Evolutionary conservation across 2,113 vertebrate species (phyloP), one percentile per base, ranked within the genome.

Genomic region (Xenus cinereus): DNA sequence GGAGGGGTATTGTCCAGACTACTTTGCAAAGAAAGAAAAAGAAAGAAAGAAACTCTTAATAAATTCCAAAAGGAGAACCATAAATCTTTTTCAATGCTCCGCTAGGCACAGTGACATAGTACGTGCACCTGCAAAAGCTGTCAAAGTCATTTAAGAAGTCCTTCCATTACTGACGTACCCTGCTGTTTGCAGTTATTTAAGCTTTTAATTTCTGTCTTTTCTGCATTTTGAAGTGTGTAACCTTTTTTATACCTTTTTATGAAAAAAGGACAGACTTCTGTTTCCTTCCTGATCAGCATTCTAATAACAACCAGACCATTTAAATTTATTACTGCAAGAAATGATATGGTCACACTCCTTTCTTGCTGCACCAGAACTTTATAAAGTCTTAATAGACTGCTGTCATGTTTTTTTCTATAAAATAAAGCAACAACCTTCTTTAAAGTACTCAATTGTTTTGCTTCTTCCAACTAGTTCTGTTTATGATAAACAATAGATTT

Each of bases 1-100:
- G 97, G 97, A 97, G 89, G 33, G 84, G 63, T 43, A 95, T 64
- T 64, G 98, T 94, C 98, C 98, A 90, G 98, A 97, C 94, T 98
- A 54, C 95, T 92, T 93, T 96, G 97, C 98, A 98, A 97, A 91
- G 79, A 84, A 84, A 69, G 54, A 81, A 57, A 87, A 87, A 68
- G 75, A 90, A 87, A 92, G 57, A 97, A 98, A 98, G 98, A 98
- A 98, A 97, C 96, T 95, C 98, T 98, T 99, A 98, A 98, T 98
- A 98, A 98, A 98, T 99, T 98, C 98, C 97, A 98, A 98, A 98
- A 98, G 98, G 97, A 98, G 96, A 97, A 97, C 90, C 68, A 97
- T 98, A 99, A 98, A 98, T 98, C 98, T 98, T 97, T 97, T 96
- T 97, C 97, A 80, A 24, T 95, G 95, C 88, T 94, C 94, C 87